Base-by-base conservation (phyloP, 2,888 invertebrate species). In the Nasonovia ribisnigri region DNA sequence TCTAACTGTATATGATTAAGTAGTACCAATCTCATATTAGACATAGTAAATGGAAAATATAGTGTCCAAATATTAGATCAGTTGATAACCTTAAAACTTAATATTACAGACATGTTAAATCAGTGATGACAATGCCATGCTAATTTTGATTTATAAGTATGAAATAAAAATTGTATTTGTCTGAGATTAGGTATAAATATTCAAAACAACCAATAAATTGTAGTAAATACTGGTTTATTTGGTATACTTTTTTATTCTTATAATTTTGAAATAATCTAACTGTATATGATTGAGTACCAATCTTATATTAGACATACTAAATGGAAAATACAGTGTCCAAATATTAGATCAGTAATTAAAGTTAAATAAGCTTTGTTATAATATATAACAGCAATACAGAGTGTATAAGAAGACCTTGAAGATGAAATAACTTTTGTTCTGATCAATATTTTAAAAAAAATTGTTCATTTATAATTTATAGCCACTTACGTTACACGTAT, bases 131-230 rank as follows among this genome's bases (percentile, higher is more conserved):
- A 8, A 87, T 57, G 26, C 60, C 88, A 84, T 90, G 48, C 87
- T 94, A 92, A 94, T 91, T 93, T 90, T 57, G 43, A 92, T 84
- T 48, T 60, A 51, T 6, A 88, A 87, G n/a, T 36, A 46, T 88
- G 67, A 77, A 77, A 77, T 77, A 20, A 77, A 67, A n/a, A 77
- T 36, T 77, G 24, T 77, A 20, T 77, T 36, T 77, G 77, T 77
- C 77, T 77, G 77, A 77, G 77, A 36, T 77, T 42, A 46, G 46
- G 46, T 46, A 77, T 77, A 77, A 24, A 24, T 77, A 36, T 77
- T 77, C n/a, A 6, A 77, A 16, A 77, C 36, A 77, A n/a, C 5
- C n/a, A 77, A 77, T 77, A 3, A 36, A 36, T 77, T n/a, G n/a
- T 26, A 57, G 0, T 67, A 67, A 67, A 67, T 16, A 67, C n/a